Percentiles rank a stretch among this genome's conserved stretches.
Conservation (phyloP, 2,888 invertebrate genomes). For the Macrostomum cliftonense region DNA sequence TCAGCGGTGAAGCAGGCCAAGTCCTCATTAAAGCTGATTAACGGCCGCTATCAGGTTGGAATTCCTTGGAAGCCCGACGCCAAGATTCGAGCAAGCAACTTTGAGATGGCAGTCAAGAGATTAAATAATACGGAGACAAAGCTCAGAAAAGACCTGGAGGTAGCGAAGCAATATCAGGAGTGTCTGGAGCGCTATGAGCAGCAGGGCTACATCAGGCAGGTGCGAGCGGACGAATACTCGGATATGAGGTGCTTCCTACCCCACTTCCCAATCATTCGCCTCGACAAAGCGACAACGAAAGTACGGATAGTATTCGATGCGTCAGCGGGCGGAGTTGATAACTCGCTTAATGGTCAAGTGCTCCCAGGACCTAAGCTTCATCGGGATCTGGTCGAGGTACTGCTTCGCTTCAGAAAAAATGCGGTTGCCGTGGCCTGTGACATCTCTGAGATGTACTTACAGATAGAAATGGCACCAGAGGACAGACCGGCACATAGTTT, state of each 20-base stretch:
- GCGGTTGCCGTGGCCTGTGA: constrained; percentile 2
- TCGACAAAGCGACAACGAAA: constrained; percentile 10
- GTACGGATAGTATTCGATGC: constrained; percentile 14
- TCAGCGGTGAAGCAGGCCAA: neutral
- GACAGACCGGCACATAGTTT: constrained; percentile 8
- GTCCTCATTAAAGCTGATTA: neutral
- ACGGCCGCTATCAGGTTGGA: neutral
- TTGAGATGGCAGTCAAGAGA: constrained; percentile 1
- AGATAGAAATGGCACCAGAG: neutral
- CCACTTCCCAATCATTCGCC: constrained; percentile 4
- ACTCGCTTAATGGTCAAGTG: constrained; percentile 12
- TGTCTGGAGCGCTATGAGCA: constrained; percentile 9
- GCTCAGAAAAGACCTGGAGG: constrained; percentile 6
- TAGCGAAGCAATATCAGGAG: constrained; percentile 7
- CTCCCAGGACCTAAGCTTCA: constrained; percentile 15
- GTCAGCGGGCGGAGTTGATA: constrained; percentile 7
- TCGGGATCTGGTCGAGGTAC: constrained; percentile 13
- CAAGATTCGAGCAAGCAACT: neutral
- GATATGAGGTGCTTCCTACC: constrained; percentile 1
- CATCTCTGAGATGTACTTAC: constrained; percentile 11
- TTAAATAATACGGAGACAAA: constrained; percentile 10
- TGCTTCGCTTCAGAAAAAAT: constrained; percentile 6
- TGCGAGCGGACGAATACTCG: too few species aligned
- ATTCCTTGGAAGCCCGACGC: constrained; percentile 3
- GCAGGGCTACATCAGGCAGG: constrained; percentile 9